A percentile compares a stretch with the other conserved stretches of the same genome.
These are phyloP conservation scores for Leptinotarsa peninsularis DNA, from an alignment of 2,888 invertebrate genomes.

Conservation along the genomic window DNA sequence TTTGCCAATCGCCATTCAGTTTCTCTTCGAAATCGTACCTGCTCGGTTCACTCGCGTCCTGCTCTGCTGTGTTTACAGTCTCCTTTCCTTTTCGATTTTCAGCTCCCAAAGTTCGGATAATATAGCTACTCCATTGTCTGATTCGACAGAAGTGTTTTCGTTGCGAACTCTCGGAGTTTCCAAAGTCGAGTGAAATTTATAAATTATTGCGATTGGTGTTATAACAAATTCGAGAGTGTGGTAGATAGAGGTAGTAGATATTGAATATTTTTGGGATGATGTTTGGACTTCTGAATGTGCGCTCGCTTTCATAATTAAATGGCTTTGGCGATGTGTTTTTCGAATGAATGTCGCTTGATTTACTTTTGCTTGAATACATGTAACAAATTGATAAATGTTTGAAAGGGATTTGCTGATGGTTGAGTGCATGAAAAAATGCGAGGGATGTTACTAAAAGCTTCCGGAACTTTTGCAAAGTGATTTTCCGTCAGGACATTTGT, in stretches of 20 bases:
- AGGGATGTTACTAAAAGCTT: not conserved
- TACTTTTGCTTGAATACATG: not conserved
- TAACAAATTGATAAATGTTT: not conserved
- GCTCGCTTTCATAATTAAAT: too few species aligned
- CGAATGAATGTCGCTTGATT: not conserved
- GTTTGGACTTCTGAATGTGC: not conserved
- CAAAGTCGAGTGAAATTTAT: conserved; percentile 7
- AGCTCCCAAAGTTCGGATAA: conserved; percentile 6
- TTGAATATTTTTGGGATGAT: not conserved
- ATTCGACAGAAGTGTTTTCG: conserved; percentile 17
- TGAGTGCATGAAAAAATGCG: not conserved
- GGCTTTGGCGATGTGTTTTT: not conserved
- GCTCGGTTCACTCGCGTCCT: conserved; percentile 30
- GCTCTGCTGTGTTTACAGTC: conserved; percentile 19
- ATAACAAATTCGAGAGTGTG: conserved; percentile 3
- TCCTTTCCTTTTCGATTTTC: conserved; percentile 23
- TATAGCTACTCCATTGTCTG: not conserved
- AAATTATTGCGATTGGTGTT: not conserved
- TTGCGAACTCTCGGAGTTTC: not conserved
- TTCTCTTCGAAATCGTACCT: conserved; percentile 38
- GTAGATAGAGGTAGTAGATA: conserved; percentile 13
- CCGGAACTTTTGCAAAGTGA: not conserved
- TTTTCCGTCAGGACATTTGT: not conserved
- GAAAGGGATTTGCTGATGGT: not conserved
- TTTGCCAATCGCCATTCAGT: conserved; percentile 35